These are phyloP conservation scores for Proctacanthus coquilletti DNA, from an alignment of 1,140 invertebrate species.

Conservation along the genomic window DNA sequence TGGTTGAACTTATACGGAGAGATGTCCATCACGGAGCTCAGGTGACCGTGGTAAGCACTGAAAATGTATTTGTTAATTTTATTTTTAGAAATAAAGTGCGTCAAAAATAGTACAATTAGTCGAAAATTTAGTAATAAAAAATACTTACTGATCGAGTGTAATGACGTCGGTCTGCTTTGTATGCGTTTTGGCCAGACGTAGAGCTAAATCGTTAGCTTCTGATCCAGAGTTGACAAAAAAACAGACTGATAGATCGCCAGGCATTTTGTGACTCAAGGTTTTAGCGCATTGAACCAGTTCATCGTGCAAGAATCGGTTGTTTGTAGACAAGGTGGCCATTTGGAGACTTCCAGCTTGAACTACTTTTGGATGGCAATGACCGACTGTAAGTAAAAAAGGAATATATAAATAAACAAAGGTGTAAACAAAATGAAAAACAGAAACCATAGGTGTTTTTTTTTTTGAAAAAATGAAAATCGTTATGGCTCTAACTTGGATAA, in stretches of 20 bases:
- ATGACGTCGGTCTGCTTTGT: conserved; percentile 83
- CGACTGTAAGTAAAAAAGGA: conserved; percentile 48
- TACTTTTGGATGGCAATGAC: conserved; percentile 91
- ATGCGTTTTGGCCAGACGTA: conserved; percentile 76
- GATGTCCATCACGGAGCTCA: conserved; percentile 87
- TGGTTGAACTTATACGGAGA: conserved; percentile 96
- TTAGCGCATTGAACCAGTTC: conserved; percentile 85
- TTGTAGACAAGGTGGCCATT: conserved; percentile 81
- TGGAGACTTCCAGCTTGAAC: conserved; percentile 76
- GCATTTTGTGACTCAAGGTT: conserved; percentile 65
- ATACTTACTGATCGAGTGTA: conserved; percentile 87
- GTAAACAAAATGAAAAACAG: no score
- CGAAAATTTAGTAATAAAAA: conserved; percentile 1
- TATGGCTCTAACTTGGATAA: no score
- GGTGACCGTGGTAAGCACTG: conserved; percentile 97
- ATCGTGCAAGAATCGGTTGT: conserved; percentile 90
- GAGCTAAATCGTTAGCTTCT: conserved; percentile 94
- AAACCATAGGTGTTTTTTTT: neutral
- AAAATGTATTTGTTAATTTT: conserved; percentile 21
- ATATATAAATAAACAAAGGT: neutral
- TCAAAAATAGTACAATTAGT: no score
- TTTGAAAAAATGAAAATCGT: neutral
- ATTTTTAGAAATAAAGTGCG: neutral
- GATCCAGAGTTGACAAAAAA: conserved; percentile 99
- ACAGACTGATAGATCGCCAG: conserved; percentile 68